Percentiles rank a stretch among this genome's conserved stretches.
These are phyloP conservation scores for Hoplodrina ambigua DNA, from an alignment of 2,888 invertebrate species.

Conservation along the genomic window DNA sequence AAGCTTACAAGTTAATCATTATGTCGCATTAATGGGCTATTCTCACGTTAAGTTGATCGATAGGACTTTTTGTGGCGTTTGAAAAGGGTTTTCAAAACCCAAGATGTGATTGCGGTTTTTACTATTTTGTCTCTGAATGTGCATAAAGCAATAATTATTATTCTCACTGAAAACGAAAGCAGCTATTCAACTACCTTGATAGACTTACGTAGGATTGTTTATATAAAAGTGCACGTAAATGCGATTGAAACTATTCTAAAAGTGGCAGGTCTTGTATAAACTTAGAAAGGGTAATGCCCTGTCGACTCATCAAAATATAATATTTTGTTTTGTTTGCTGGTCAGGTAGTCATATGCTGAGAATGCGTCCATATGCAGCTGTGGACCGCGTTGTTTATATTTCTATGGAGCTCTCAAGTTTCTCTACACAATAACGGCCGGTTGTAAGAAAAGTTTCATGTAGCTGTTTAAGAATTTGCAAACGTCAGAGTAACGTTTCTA, in stretches of 20 bases:
- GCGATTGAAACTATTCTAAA: conserved; percentile 46
- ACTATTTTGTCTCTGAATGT: not conserved
- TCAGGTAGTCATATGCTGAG: conserved; percentile 62
- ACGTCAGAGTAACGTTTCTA: conserved; percentile 34
- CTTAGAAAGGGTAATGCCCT: conserved; percentile 79
- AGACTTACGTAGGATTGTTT: conserved; percentile 25
- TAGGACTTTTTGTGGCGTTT: not conserved
- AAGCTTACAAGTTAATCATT: conserved; percentile 39
- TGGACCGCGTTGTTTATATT: conserved; percentile 69
- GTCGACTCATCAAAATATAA: conserved; percentile 71
- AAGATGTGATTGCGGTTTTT: not conserved
- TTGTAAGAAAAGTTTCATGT: conserved; percentile 55
- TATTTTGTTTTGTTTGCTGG: conserved; percentile 68
- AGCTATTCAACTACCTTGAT: not conserved
- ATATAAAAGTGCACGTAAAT: conserved; percentile 43
- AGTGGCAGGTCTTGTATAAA: conserved; percentile 52
- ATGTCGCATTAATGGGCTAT: conserved; percentile 29
- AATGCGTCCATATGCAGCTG: conserved; percentile 69
- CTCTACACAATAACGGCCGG: conserved; percentile 54
- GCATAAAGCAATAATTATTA: not conserved
- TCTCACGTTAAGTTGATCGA: conserved; percentile 25
- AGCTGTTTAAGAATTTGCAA: conserved; percentile 56
- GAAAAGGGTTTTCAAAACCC: not conserved
- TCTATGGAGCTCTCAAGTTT: conserved; percentile 70
- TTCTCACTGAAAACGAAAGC: too few species aligned